These are phyloP conservation scores for Aplysina aerophoba DNA, from an alignment of 37 sponge, comb jelly and placozoan species.

Conservation along the genomic window DNA sequence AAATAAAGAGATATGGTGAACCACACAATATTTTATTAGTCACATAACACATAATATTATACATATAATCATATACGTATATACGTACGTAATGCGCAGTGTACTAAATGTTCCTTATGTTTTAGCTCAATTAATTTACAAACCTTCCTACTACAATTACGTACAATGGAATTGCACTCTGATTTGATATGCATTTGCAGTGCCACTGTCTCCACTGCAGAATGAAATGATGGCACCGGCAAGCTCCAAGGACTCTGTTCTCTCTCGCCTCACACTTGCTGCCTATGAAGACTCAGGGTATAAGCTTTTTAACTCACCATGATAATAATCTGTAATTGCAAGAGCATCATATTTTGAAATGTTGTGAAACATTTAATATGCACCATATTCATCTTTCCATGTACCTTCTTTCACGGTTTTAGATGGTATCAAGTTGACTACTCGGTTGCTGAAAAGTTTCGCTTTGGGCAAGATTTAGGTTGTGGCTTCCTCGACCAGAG, in stretches of 20 bases:
- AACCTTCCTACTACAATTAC: no score
- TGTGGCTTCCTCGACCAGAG: background rate
- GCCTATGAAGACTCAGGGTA: conserved; percentile 7
- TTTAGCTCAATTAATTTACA: no score
- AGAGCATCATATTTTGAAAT: no score
- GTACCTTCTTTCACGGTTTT: no score
- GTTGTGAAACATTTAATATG: no score
- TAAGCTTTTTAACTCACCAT: background rate
- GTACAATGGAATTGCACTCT: no score
- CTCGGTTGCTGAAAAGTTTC: conserved; percentile 32
- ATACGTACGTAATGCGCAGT: no score
- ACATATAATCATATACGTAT: background rate
- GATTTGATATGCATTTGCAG: background rate
- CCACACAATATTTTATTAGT: background rate
- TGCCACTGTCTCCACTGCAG: background rate
- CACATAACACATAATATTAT: background rate
- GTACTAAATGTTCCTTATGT: no score
- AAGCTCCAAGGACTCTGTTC: background rate
- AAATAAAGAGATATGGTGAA: no score
- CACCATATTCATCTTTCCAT: no score
- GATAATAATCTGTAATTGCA: no score
- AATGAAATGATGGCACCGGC: background rate
- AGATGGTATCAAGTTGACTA: conserved; percentile 79
- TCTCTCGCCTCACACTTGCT: background rate
- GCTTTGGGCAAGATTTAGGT: background rate